Evolutionary conservation across 2,888 invertebrate species (phyloP).

Genomic region (Melipona bicolor): DNA sequence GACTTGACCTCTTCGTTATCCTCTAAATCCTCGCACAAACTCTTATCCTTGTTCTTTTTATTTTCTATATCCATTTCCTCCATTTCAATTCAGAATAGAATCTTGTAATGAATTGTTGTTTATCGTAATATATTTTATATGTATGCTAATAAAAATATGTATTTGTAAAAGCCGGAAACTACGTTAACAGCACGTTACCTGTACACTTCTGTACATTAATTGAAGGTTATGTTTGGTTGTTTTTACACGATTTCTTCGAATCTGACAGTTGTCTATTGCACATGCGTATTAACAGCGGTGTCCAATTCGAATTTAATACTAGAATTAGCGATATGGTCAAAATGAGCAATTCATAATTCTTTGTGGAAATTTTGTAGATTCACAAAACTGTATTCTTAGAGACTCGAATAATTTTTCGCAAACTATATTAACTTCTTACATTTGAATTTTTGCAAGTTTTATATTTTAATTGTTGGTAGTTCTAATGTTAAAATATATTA

Average conservation of each 20-base stretch:
- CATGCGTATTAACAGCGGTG: not conserved
- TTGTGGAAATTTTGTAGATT: too few relatives aligned
- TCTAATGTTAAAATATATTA: not conserved
- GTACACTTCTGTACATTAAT: not conserved
- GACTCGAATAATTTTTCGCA: too few relatives aligned
- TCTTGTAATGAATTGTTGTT: not conserved
- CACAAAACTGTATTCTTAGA: too few relatives aligned
- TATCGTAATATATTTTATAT: not conserved
- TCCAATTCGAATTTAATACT: not conserved
- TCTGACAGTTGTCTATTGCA: not conserved
- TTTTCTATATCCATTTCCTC: conserved; percentile 70
- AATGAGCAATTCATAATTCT: too few relatives aligned
- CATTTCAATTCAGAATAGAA: conserved; percentile 47
- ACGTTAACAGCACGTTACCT: conserved; percentile 7
- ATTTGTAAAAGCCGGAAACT: not conserved
- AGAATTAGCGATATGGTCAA: too few relatives aligned
- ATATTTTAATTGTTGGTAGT: too few relatives aligned
- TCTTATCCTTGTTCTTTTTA: conserved; percentile 42
- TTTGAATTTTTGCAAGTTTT: too few relatives aligned
- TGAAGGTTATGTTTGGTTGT: conserved; percentile 57
- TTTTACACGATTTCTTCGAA: conserved; percentile 11
- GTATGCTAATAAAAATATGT: not conserved
- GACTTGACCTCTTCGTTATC: conserved; percentile 41
- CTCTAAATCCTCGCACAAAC: not conserved
- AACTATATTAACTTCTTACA: too few relatives aligned